A percentile compares a stretch with the other conserved stretches of the same genome.
These are phyloP conservation scores for Gnathonemus echidnorhynchus DNA, from an alignment of 2,113 vertebrate genomes.

Conservation along the genomic window DNA sequence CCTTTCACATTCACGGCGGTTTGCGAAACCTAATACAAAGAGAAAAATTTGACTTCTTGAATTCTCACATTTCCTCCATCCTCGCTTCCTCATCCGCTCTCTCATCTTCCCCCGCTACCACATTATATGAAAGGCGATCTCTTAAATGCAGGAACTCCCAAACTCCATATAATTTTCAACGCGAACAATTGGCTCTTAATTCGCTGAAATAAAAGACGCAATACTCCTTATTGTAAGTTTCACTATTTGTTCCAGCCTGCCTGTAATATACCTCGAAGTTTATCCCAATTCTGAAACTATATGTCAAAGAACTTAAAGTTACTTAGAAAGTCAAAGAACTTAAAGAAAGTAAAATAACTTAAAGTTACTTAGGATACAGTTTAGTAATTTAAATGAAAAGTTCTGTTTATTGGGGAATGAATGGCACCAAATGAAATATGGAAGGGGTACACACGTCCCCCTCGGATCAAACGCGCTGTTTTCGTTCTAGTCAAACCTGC, in stretches of 20 bases:
- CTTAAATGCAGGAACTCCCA: not conserved
- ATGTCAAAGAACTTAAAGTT: not conserved
- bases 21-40: not conserved
- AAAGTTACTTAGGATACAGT: not conserved
- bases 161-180: not conserved
- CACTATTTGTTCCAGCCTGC: not conserved
- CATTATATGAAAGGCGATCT: not conserved
- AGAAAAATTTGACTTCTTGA: not conserved
- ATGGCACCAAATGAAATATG: not conserved
- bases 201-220: not conserved
- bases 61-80: not conserved
- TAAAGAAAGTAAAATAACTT: not conserved
- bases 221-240: not conserved
- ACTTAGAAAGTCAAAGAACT: not conserved
- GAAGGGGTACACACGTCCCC: not conserved
- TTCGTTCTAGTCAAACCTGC: not conserved
- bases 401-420: not conserved
- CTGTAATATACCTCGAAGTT: not conserved
- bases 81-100: not conserved
- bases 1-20: not conserved
- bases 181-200: not conserved
- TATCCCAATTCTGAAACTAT: not conserved
- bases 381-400: not conserved
- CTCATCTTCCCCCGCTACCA: not conserved
- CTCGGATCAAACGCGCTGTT: not conserved